Conservation (phyloP, 2,113 vertebrate species). For the Cochlearius cochlearius region DNA sequence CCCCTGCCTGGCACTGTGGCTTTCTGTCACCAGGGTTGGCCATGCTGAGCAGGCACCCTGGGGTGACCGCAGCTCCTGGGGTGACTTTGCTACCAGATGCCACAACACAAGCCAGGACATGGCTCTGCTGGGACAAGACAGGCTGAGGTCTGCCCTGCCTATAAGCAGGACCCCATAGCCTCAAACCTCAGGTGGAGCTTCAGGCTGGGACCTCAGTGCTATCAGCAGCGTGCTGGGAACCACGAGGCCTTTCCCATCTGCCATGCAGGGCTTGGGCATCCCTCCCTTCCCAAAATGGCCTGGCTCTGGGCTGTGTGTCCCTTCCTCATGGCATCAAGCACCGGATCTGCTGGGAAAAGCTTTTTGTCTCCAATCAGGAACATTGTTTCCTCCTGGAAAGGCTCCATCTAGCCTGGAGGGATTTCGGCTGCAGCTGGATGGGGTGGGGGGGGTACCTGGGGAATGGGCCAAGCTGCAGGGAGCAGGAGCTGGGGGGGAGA, state of each 20-base stretch:
- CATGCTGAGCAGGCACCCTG: not conserved
- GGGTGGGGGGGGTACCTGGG: not conserved
- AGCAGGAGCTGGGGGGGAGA: not conserved
- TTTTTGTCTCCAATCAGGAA: constrained; percentile 28
- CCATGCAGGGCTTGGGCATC: not conserved
- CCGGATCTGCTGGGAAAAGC: not conserved
- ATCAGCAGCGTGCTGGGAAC: not conserved
- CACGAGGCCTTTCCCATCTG: not conserved
- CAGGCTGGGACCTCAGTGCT: not conserved
- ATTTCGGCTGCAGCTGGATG: constrained; percentile 25
- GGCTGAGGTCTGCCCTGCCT: not conserved
- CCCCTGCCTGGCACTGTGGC: not conserved
- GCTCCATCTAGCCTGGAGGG: constrained; percentile 21
- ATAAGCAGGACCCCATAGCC: not conserved
- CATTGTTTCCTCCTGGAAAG: constrained; percentile 43
- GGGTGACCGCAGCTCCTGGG: not conserved
- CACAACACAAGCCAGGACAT: rapidly evolving
- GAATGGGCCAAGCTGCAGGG: not conserved
- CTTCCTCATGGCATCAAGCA: not conserved
- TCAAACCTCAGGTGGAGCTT: not conserved
- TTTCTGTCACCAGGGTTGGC: not conserved
- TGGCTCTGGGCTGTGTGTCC: not conserved
- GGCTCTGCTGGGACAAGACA: not conserved
- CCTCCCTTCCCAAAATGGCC: not conserved
- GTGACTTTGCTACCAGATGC: constrained; percentile 5